Evolutionary conservation across 2,113 vertebrate genomes (phyloP).

Genomic region (Periophthalmus modestus): DNA sequence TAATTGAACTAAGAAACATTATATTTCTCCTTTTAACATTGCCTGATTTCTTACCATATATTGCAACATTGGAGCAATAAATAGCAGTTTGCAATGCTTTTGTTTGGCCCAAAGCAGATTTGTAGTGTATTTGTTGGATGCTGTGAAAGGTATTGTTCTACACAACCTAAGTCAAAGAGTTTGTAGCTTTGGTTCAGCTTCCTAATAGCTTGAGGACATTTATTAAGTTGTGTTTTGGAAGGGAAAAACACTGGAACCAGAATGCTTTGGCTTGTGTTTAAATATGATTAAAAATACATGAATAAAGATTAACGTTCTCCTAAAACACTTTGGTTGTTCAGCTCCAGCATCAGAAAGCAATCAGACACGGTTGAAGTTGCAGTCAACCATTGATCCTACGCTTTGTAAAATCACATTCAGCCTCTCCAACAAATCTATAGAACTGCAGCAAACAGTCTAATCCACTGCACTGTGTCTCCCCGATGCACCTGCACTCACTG

Average conservation of each 20-base stretch:
- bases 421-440: background rate
- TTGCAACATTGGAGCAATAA: constrained; percentile 11
- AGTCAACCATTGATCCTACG: background rate
- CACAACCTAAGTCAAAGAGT: constrained; percentile 11
- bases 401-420: constrained; percentile 2
- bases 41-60: background rate
- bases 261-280: background rate
- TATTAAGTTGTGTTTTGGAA: constrained; percentile 5
- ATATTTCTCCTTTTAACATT: background rate
- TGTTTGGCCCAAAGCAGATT: constrained; percentile 17
- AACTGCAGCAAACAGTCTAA: background rate
- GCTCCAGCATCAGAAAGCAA: background rate
- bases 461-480: background rate
- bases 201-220: constrained; percentile 4
- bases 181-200: background rate
- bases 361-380: background rate
- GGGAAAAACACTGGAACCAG: background rate
- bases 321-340: background rate
- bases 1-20: background rate
- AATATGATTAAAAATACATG: background rate
- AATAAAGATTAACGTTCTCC: background rate
- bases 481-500: background rate
- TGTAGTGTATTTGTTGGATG: constrained; percentile 9
- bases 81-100: constrained; percentile 8
- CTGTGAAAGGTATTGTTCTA: constrained; percentile 17